Percentiles rank a stretch among this genome's conserved stretches.
Conservation (phyloP, 2,113 vertebrate species). For the Salminus brasiliensis region DNA sequence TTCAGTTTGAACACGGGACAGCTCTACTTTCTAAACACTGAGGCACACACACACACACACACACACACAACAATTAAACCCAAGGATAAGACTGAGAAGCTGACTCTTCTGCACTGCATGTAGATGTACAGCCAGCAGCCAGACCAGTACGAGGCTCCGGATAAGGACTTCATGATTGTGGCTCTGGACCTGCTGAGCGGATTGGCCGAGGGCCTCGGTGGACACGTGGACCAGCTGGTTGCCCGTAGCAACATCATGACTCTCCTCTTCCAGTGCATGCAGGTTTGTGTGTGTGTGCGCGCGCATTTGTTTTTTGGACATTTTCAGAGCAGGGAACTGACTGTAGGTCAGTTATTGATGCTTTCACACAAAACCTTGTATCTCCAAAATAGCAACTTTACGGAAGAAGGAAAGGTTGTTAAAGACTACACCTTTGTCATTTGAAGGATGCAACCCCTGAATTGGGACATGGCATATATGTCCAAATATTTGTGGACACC, state of each 20-base stretch:
- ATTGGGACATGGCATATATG: too few species aligned
- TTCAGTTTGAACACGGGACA: background rate
- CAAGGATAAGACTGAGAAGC: too few species aligned
- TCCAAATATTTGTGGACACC: too few species aligned
- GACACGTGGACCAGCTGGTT: slow-evolving; percentile 90
- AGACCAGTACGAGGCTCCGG: slow-evolving; percentile 92
- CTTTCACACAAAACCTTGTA: too few species aligned
- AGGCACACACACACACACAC: too few species aligned
- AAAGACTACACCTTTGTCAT: too few species aligned
- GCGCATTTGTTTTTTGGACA: background rate
- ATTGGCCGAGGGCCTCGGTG: slow-evolving; percentile 89
- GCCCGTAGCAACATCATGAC: slow-evolving; percentile 96
- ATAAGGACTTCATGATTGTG: slow-evolving; percentile 98
- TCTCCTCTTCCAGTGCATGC: slow-evolving; percentile 95
- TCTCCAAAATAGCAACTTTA: too few species aligned
- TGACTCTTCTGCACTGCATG: too few species aligned
- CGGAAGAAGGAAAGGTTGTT: too few species aligned
- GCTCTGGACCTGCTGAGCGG: slow-evolving; percentile 92
- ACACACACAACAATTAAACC: too few species aligned
- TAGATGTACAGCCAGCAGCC: slow-evolving; percentile 97
- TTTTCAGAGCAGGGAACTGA: background rate
- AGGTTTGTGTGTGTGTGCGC: slow-evolving; percentile 70
- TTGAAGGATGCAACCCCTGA: too few species aligned
- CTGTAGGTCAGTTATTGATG: too few species aligned
- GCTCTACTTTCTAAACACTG: background rate